phyloP scores from a whole-genome alignment of 2,888 invertebrate species.

The Argyresthia albistria region DNA sequence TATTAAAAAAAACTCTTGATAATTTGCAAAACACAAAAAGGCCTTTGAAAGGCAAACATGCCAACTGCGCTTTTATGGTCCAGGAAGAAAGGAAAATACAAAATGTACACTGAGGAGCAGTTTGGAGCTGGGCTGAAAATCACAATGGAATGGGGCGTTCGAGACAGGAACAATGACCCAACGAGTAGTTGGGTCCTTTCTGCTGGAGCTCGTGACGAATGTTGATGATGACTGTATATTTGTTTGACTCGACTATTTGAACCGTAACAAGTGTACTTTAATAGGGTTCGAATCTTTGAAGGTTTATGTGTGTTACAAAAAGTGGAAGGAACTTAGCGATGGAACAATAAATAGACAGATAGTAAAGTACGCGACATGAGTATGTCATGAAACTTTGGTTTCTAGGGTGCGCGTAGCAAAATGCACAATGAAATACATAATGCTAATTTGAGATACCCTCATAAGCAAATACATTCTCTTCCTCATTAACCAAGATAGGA shows the following conservation, averaged over 20 bases:
- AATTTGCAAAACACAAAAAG: neutral
- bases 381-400: too few relatives aligned
- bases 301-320: too few relatives aligned
- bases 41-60: neutral
- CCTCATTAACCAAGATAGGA: too few relatives aligned
- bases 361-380: too few relatives aligned
- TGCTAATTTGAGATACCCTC: too few relatives aligned
- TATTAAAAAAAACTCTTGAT: neutral
- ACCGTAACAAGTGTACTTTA: too few relatives aligned
- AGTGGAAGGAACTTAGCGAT: too few relatives aligned
- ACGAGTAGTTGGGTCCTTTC: neutral
- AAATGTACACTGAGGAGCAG: conserved; percentile 17
- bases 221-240: neutral
- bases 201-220: neutral
- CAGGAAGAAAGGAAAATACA: neutral
- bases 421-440: too few relatives aligned
- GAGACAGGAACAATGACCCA: conserved; percentile 29
- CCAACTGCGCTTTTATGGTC: neutral
- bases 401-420: too few relatives aligned
- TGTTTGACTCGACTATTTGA: neutral
- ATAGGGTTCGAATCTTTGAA: too few relatives aligned
- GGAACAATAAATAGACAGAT: too few relatives aligned
- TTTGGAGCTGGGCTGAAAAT: conserved; percentile 27
- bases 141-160: conserved; percentile 26
- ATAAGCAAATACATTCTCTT: too few relatives aligned